Evolutionary conservation across 53 echinoderm and acorn worm species (phyloP).

Genomic region (Pentamera pediparva): DNA sequence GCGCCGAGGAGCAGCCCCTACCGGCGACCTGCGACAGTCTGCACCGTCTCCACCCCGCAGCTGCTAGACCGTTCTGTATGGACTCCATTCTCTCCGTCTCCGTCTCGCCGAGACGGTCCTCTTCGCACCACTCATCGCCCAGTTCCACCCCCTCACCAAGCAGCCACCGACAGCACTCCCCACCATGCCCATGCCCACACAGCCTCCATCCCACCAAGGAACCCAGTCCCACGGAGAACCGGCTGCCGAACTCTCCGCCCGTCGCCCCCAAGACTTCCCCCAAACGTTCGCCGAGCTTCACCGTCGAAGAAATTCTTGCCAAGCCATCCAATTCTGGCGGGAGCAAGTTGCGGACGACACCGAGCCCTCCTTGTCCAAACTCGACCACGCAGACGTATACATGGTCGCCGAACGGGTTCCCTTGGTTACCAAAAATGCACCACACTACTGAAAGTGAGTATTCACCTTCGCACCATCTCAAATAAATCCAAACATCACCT

Average conservation of each 20-base stretch:
- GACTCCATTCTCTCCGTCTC: slow-evolving; percentile 45
- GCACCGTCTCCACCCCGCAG: not conserved
- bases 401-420: slow-evolving; percentile 83
- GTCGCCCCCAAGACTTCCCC: slow-evolving; percentile 35
- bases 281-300: slow-evolving; percentile 40
- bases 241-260: not conserved
- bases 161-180: slow-evolving; percentile 38
- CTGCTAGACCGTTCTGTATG: slow-evolving; percentile 3
- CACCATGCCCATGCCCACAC: slow-evolving; percentile 57
- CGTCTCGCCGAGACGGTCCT: slow-evolving; percentile 35
- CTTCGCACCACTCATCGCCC: not conserved
- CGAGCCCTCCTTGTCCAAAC: not conserved
- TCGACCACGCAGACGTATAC: slow-evolving; percentile 74
- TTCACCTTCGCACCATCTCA: too few relatives aligned
- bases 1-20: slow-evolving; percentile 1
- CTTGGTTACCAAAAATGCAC: slow-evolving; percentile 75
- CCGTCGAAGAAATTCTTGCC: slow-evolving; percentile 28
- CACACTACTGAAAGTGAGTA: slow-evolving; percentile 53
- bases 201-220: slow-evolving; percentile 42
- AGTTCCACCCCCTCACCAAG: slow-evolving; percentile 2
- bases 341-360: not conserved
- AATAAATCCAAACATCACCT: too few relatives aligned
- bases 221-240: not conserved
- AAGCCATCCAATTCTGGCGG: slow-evolving; percentile 28
- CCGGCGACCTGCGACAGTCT: slow-evolving; percentile 6